Percentiles rank a stretch among this genome's conserved stretches.
Evolutionary conservation across 2,888 invertebrate genomes (phyloP).

Genomic region (Zonitis immaculata): DNA sequence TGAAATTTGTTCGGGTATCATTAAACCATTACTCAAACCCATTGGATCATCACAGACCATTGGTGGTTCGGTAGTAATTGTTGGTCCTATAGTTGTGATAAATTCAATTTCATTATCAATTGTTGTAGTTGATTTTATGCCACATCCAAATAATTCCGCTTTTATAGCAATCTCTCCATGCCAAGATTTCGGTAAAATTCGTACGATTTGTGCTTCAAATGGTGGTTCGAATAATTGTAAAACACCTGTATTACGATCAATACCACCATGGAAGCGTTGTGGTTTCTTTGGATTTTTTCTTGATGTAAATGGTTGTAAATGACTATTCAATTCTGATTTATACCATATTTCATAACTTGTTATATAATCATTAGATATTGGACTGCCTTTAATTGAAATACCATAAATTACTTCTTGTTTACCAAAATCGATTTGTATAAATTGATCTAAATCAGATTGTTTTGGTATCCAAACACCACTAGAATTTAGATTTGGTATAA

Average conservation of each 20-base stretch:
- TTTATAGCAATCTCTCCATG: slow-evolving; percentile 60
- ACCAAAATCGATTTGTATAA: slow-evolving; percentile 60
- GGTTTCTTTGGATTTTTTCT: background rate
- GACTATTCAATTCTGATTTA: slow-evolving; percentile 58
- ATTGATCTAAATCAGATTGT: slow-evolving; percentile 58
- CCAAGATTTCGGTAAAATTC: slow-evolving; percentile 73
- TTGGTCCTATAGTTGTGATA: slow-evolving; percentile 7
- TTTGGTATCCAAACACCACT: slow-evolving; percentile 69
- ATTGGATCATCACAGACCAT: slow-evolving; percentile 64
- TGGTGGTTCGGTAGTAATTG: slow-evolving; percentile 20
- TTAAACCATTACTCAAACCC: slow-evolving; percentile 61
- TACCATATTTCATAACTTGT: slow-evolving; percentile 71
- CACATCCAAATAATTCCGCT: slow-evolving; percentile 73
- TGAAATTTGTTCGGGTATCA: slow-evolving; percentile 60
- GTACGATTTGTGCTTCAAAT: slow-evolving; percentile 68
- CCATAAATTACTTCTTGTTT: slow-evolving; percentile 68
- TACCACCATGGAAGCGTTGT: slow-evolving; percentile 53
- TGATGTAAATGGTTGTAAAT: slow-evolving; percentile 35
- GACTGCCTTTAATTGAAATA: slow-evolving; percentile 66
- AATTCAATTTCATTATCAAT: slow-evolving; percentile 2
- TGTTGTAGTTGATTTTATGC: slow-evolving; percentile 23
- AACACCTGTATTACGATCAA: slow-evolving; percentile 55
- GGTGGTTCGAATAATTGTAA: slow-evolving; percentile 65
- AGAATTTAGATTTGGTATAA: slow-evolving; percentile 29
- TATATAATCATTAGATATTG: slow-evolving; percentile 65